Percentiles rank a stretch among this genome's conserved stretches.
These are phyloP conservation scores for Callocephalon fimbriatum DNA, from an alignment of 2,113 vertebrate species.

Conservation along the genomic window DNA sequence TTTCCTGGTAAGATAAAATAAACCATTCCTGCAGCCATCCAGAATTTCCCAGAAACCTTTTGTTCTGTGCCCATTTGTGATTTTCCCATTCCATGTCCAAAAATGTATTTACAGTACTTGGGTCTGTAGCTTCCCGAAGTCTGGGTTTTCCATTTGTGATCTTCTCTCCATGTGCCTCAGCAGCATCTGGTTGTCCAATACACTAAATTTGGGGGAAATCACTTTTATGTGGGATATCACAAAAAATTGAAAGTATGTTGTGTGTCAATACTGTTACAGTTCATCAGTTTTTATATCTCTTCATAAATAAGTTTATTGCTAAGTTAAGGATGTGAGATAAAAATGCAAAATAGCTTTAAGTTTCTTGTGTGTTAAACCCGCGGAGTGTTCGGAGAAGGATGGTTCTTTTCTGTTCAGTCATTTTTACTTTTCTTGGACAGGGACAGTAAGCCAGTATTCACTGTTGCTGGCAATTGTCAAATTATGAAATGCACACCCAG, in stretches of 20 bases:
- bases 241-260: background rate
- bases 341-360: background rate
- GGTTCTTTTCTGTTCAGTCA: background rate
- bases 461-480: background rate
- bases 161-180: background rate
- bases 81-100: conserved; percentile 9
- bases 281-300: background rate
- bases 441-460: background rate
- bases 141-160: background rate
- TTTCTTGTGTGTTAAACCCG: background rate
- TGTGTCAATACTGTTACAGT: background rate
- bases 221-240: background rate
- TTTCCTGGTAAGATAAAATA: conserved; percentile 53
- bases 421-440: background rate
- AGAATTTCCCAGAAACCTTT: conserved; percentile 39
- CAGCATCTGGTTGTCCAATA: background rate
- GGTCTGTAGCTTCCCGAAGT: background rate
- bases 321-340: background rate
- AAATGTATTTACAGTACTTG: background rate
- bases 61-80: background rate
- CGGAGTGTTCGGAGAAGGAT: background rate
- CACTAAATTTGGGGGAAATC: background rate
- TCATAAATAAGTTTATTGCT: background rate
- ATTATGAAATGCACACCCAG: conserved; percentile 23
- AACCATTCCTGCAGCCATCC: conserved; percentile 17